Base-by-base conservation (phyloP, 1,140 invertebrate species). In the Bombus vancouverensis region DNA sequence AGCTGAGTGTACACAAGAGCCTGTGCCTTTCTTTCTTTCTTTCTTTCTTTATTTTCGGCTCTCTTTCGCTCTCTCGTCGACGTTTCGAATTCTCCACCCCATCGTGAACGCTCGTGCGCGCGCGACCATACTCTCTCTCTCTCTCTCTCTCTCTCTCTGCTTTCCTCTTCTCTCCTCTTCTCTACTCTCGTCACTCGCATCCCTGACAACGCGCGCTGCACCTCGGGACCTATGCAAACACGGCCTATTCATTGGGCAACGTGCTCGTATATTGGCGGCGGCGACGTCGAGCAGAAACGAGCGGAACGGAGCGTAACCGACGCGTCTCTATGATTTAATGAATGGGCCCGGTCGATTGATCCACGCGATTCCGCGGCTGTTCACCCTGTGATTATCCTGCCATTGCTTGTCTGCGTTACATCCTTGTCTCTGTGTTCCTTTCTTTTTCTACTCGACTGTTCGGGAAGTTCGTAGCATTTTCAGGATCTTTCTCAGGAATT, bases 201-300 rank as follows among this genome's bases (percentile, higher is more conserved):
- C 78, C 83, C 65, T 62, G 76, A 75, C 77, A 79, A 79, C 82
- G 65, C 47, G 74, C 81, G 81, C 87, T 84, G 79, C 91, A 90
- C 88, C 90, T 91, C 92, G 75, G 90, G 90, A 92, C 93, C 93
- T 93, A 93, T 92, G 92, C 92, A 93, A 93, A 93, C 93, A 93
- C 83, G 65, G 81, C 90, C 92, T 88, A 93, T 93, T 93, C 92
- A 93, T 92, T 89, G 92, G 89, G 83, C 91, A 78, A 91, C 87
- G 85, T 92, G 86, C 87, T 88, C 86, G 85, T 77, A 90, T 87
- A 89, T 89, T 42, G 76, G 42, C 65, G 53, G 68, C 65, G 65
- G 44, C 71, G 79, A 81, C 73, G 80, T 73, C 76, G 81, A 79
- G 83, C 89, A 47, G 74, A 78, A 65, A 68, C 53, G 71, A 82